Evolutionary conservation across 92 coral and sea anemone species (phyloP).

Genomic region (Phenganax marumi): DNA sequence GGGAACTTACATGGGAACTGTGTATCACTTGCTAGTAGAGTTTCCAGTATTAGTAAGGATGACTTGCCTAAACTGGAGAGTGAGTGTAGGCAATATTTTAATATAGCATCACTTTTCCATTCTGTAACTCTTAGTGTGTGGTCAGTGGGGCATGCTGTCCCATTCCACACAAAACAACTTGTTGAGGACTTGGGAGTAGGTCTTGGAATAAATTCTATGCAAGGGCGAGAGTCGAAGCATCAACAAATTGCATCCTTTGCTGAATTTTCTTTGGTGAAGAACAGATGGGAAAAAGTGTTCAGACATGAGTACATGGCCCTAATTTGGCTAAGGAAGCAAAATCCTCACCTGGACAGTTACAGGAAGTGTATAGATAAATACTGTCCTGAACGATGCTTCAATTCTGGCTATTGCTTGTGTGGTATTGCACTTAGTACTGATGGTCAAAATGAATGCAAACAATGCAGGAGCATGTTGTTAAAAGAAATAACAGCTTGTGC

Average conservation of each 20-base stretch:
- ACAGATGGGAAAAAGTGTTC: constrained; percentile 70
- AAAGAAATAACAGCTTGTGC: constrained; percentile 55
- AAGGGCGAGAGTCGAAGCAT: constrained; percentile 69
- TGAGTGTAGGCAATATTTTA: constrained; percentile 58
- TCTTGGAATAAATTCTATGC: constrained; percentile 66
- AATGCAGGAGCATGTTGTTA: constrained; percentile 39
- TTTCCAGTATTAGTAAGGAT: constrained; percentile 53
- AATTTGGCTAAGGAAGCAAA: constrained; percentile 53
- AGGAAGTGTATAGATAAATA: constrained; percentile 58
- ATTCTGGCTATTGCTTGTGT: constrained; percentile 40
- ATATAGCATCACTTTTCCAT: constrained; percentile 58
- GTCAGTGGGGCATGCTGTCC: constrained; percentile 73
- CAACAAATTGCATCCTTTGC: constrained; percentile 69
- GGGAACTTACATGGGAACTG: constrained; percentile 57
- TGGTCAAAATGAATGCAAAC: constrained; percentile 47
- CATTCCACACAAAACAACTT: constrained; percentile 62
- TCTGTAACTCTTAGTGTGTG: constrained; percentile 64
- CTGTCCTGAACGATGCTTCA: constrained; percentile 47
- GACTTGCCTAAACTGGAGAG: constrained; percentile 60
- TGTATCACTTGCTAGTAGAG: constrained; percentile 57
- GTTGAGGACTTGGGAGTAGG: constrained; percentile 60
- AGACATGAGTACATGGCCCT: constrained; percentile 67
- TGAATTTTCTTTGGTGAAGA: constrained; percentile 62
- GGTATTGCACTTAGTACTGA: constrained; percentile 44
- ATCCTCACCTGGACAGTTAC: constrained; percentile 54